phyloP scores from a whole-genome alignment of 30 jellyfish, hydroid and myxozoan genomes.

The Pseudorhiza aurosa region DNA sequence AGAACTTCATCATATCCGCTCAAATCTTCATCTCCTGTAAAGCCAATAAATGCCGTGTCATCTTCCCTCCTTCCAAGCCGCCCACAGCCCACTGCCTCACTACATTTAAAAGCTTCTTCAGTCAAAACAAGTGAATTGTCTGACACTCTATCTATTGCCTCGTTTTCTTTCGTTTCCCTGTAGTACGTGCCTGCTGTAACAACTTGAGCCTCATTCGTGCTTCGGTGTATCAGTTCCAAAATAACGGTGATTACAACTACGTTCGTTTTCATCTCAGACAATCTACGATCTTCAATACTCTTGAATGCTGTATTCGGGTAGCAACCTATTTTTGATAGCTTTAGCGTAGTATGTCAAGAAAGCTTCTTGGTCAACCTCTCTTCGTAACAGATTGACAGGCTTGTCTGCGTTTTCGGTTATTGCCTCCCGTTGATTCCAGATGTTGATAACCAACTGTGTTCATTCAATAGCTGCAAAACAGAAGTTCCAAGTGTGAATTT shows the following conservation, averaged over 20 bases:
- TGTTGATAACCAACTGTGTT: no score
- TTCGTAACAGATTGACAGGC: no score
- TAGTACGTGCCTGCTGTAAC: slow-evolving; percentile 27
- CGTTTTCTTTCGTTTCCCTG: background rate
- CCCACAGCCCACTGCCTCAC: slow-evolving; percentile 5
- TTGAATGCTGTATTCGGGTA: no score
- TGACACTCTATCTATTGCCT: background rate
- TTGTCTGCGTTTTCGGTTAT: no score
- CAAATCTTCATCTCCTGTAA: background rate
- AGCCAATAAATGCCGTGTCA: background rate
- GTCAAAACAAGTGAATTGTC: background rate
- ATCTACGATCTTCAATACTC: no score
- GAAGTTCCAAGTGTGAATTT: no score
- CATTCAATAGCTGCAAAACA: no score
- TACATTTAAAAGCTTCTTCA: slow-evolving; percentile 24
- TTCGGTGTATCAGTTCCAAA: background rate
- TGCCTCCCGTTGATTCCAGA: no score
- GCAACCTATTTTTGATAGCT: no score
- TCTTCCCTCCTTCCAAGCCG: slow-evolving; percentile 6
- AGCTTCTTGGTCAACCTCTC: no score
- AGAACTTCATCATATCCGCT: slow-evolving; percentile 4
- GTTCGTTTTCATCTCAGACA: background rate
- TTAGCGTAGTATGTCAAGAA: no score
- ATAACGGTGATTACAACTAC: no score
- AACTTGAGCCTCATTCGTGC: background rate